Evolutionary conservation across 2,113 vertebrate genomes (phyloP).

Genomic region (Cyprinus carpio): DNA sequence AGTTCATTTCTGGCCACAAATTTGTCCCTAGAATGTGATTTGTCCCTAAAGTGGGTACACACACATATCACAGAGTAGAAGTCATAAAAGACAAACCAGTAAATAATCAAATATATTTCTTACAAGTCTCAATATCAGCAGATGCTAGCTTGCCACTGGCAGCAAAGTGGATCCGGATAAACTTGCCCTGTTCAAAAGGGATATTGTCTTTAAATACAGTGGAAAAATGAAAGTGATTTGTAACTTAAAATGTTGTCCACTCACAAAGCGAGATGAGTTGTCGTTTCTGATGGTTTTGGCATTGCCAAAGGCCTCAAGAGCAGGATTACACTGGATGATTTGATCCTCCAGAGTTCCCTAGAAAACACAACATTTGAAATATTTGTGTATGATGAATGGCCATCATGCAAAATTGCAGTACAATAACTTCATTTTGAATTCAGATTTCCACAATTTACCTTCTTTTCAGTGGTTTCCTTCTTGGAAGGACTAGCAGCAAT

Average conservation of each 20-base stretch:
- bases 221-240: neutral
- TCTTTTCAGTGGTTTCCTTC: constrained; percentile 73
- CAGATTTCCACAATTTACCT: constrained; percentile 53
- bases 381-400: neutral
- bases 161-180: constrained; percentile 92
- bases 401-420: neutral
- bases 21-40: neutral
- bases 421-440: neutral
- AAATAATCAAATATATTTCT: constrained; percentile 57
- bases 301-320: constrained; percentile 58
- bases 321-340: constrained; percentile 59
- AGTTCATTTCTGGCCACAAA: no score
- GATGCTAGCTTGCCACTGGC: constrained; percentile 88
- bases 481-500: constrained; percentile 77
- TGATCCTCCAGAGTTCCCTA: constrained; percentile 57
- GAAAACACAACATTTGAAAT: constrained; percentile 6
- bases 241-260: constrained; percentile 11
- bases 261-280: constrained; percentile 57
- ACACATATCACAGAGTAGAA: neutral
- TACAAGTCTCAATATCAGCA: constrained; percentile 92
- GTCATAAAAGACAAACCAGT: constrained; percentile 14
- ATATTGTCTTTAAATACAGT: neutral
- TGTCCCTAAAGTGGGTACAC: neutral
- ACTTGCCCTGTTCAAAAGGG: constrained; percentile 81
- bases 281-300: constrained; percentile 60